These are phyloP conservation scores for Novumbra hubbsi DNA, from an alignment of 2,797 vertebrate genomes.

Conservation along the genomic window DNA sequence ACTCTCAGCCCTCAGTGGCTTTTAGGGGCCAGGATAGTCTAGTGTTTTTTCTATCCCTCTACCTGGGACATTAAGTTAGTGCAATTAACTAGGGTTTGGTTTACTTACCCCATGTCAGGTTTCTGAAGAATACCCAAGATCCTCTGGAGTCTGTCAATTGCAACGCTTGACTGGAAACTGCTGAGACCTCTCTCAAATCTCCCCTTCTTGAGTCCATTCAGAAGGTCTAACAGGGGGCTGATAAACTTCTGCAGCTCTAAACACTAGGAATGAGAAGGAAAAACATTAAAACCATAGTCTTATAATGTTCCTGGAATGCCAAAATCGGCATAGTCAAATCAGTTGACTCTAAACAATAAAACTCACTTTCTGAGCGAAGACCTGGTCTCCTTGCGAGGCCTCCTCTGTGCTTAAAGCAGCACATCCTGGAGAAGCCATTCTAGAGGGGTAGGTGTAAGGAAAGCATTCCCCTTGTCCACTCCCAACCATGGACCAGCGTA, in stretches of 20 bases:
- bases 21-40: too few relatives aligned
- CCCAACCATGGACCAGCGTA: constrained; percentile 26
- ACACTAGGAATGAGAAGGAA: constrained; percentile 69
- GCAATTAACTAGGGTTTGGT: too few relatives aligned
- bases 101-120: constrained; percentile 84
- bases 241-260: constrained; percentile 81
- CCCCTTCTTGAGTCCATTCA: constrained; percentile 82
- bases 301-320: neutral
- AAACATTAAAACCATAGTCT: constrained; percentile 1
- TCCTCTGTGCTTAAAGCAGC: constrained; percentile 31
- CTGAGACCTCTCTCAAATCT: constrained; percentile 85
- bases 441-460: constrained; percentile 11
- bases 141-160: constrained; percentile 86
- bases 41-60: too few relatives aligned
- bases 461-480: constrained; percentile 16
- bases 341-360: neutral
- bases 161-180: constrained; percentile 88
- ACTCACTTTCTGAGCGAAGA: constrained; percentile 86
- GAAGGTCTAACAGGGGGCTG: constrained; percentile 77
- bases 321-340: neutral
- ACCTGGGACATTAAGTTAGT: too few relatives aligned
- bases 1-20: too few relatives aligned
- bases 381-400: constrained; percentile 75
- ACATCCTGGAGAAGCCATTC: constrained; percentile 22
- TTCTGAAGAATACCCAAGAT: constrained; percentile 88